Percentiles rank a stretch among this genome's conserved stretches.
These are phyloP conservation scores for Macquaria australasica DNA, from an alignment of 2,113 vertebrate species.

Conservation along the genomic window DNA sequence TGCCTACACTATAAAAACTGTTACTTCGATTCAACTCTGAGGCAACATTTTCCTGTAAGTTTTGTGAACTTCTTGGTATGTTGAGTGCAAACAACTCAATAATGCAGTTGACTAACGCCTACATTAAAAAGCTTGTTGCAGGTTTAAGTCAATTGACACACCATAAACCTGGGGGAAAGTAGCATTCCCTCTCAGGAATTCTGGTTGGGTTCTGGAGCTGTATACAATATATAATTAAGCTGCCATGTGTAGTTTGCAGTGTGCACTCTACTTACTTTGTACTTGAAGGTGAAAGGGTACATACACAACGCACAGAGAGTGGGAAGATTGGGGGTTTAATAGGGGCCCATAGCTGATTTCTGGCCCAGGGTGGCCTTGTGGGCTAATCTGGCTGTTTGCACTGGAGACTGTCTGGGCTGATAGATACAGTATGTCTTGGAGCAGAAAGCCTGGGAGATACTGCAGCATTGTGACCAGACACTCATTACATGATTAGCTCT, in stretches of 20 bases:
- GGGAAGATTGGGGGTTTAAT: background rate
- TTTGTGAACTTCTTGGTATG: background rate
- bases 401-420: conserved; percentile 31
- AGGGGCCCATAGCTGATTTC: background rate
- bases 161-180: background rate
- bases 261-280: background rate
- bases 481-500: conserved; percentile 40
- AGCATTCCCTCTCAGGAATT: background rate
- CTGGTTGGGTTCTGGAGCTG: background rate
- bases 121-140: background rate
- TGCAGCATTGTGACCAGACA: conserved; percentile 13
- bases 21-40: too few relatives aligned
- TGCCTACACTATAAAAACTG: background rate
- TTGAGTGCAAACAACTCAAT: background rate
- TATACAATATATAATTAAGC: conserved; percentile 5
- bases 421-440: conserved; percentile 30
- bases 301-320: background rate
- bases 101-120: background rate
- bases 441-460: conserved; percentile 3
- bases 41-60: background rate
- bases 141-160: background rate
- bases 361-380: background rate
- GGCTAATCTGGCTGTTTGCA: conserved; percentile 21
- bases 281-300: conserved; percentile 53
- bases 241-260: background rate